Evolutionary conservation across 2,797 vertebrate genomes (phyloP).

Genomic region (Limosa lapponica): DNA sequence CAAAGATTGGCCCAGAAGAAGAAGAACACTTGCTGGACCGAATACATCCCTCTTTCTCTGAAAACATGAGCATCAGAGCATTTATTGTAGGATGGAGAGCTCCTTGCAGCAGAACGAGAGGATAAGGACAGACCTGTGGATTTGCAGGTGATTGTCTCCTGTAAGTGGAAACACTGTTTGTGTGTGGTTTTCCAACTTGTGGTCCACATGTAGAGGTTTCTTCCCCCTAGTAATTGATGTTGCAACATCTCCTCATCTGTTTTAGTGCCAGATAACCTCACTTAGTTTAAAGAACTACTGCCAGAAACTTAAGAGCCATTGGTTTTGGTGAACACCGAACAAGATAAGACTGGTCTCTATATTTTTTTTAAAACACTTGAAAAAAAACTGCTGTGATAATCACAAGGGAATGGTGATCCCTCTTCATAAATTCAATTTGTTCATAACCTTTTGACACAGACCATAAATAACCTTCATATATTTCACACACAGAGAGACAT

Average conservation of each 20-base stretch:
- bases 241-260: neutral
- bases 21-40: fast-evolving
- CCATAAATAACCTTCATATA: neutral
- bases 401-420: neutral
- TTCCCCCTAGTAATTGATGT: neutral
- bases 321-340: neutral
- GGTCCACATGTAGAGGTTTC: neutral
- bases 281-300: neutral
- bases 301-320: neutral
- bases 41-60: neutral
- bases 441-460: neutral
- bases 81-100: fast-evolving
- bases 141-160: neutral
- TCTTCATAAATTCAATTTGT: neutral
- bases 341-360: neutral
- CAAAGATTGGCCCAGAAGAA: neutral
- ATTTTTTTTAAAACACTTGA: neutral
- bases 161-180: neutral
- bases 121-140: neutral
- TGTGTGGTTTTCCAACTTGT: fast-evolving
- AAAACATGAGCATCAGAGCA: neutral
- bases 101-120: neutral
- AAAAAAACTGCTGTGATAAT: neutral
- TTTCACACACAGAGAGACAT: neutral
- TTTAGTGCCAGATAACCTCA: neutral